Evolutionary conservation across 2,797 vertebrate genomes (phyloP), one percentile per base, ranked within the genome.

Genomic region (Oceanodroma leucorhoa): DNA sequence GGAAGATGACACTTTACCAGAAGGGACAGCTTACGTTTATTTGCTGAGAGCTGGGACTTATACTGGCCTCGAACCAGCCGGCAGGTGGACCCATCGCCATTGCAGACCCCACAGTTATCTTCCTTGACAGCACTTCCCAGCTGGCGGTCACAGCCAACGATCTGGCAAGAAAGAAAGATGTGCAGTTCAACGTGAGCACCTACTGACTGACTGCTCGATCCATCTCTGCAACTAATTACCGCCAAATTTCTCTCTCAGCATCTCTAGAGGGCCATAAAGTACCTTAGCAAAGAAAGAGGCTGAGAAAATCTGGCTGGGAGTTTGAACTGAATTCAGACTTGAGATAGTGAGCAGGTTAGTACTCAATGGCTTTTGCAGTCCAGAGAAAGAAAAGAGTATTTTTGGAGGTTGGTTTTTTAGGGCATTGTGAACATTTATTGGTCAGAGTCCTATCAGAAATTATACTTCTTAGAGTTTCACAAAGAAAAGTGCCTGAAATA

Each of bases 81-180:
- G 97, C 99, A 99, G 95, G 99, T 99, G 14, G 99, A 99, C 83
- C 99, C 99, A 43, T 99, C 99, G 73, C 99, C 99, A 19, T 98
- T 98, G 98, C 99, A 99, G 92, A 99, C 97, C 24, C 99, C 99
- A 67, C 99, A 99, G 98, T 99, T 99, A 97, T 99, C 99, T 91
- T 99, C 99, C 94, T 99, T 99, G n/a, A 97, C 98, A 27, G 98
- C 93, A 96, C 99, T 99, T 94, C 99, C 99, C 96, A 99, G 96
- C 96, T 99, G 98, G 58, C 98, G 99, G 97, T 99, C 99, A 70
- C 99, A 99, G 95, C 99, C 99, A 94, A 99, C 99, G 77, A 99
- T 99, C 99, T 99, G 97, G 82, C 80, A 96, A 97, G 95, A 98
- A 76, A 97, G 90, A 98, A 96, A 98, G 81, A 97, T 24, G 77